Evolutionary conservation across 2,113 vertebrate species (phyloP).

Genomic region (Chiloscyllium plagiosum): DNA sequence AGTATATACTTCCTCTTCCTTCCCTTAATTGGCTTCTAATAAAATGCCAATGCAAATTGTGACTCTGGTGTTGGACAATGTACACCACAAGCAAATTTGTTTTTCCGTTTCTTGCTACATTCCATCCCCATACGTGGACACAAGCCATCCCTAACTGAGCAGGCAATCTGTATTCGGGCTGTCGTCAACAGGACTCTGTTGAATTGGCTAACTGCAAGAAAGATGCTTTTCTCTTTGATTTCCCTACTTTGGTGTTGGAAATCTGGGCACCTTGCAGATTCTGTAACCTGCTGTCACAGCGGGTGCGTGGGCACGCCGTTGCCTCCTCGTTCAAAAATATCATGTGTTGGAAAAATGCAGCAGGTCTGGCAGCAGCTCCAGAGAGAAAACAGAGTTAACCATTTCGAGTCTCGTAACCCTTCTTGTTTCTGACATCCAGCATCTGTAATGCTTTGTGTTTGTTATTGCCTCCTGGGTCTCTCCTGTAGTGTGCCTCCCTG

Average conservation of each 20-base stretch:
- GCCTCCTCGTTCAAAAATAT: too few species aligned
- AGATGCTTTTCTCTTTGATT: neutral
- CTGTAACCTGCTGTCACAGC: neutral
- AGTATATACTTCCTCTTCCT: neutral
- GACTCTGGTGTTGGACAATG: neutral
- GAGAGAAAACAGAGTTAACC: too few species aligned
- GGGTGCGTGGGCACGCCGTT: neutral
- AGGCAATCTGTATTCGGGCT: neutral
- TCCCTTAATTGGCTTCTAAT: neutral
- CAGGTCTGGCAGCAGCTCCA: too few species aligned
- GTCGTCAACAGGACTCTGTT: neutral
- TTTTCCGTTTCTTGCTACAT: neutral
- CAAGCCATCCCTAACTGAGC: neutral
- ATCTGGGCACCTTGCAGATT: neutral
- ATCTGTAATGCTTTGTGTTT: too few species aligned
- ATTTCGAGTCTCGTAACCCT: too few species aligned
- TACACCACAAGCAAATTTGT: neutral
- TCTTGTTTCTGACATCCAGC: too few species aligned
- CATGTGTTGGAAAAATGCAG: too few species aligned
- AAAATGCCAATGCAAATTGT: neutral
- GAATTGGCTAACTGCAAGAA: neutral
- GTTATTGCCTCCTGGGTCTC: too few species aligned
- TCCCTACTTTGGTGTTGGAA: neutral
- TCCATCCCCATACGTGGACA: neutral
- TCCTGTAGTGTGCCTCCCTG: too few species aligned